A percentile compares a stretch with the other conserved stretches of the same genome.
Conservation (phyloP, 2,113 vertebrate species). For the Phylloscopus trochilus region DNA sequence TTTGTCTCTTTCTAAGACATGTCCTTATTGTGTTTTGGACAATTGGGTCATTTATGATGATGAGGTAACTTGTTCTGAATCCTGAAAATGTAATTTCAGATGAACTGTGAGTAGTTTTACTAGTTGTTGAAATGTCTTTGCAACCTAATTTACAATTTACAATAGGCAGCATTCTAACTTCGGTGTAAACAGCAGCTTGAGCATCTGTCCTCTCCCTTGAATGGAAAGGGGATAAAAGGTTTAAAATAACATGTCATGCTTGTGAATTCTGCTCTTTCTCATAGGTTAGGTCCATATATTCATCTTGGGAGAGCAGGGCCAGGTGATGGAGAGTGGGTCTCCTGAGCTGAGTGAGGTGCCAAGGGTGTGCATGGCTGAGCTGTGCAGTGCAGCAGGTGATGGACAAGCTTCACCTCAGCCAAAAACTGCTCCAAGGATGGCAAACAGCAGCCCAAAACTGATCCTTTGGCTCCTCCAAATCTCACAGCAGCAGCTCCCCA, state of each 20-base stretch:
- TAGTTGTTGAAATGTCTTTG: constrained; percentile 15
- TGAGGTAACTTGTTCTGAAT: constrained; percentile 52
- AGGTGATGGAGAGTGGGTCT: rapidly evolving
- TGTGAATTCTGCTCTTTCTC: neutral
- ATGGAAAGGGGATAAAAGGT: neutral
- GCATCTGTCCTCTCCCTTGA: neutral
- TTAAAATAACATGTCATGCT: neutral
- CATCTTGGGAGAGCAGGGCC: neutral
- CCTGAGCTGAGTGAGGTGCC: neutral
- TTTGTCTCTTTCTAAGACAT: constrained; percentile 48
- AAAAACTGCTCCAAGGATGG: neutral
- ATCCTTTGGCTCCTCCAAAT: neutral
- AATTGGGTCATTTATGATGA: constrained; percentile 55
- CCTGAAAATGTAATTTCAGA: constrained; percentile 46
- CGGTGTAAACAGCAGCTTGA: constrained; percentile 6
- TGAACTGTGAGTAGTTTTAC: constrained; percentile 20
- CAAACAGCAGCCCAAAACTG: neutral
- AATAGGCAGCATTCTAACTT: neutral
- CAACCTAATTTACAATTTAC: neutral
- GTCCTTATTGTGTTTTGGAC: constrained; percentile 55
- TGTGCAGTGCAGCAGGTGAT: neutral
- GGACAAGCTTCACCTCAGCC: neutral
- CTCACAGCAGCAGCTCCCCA: neutral
- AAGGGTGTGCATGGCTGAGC: rapidly evolving
- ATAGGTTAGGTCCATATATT: rapidly evolving